phyloP scores from a whole-genome alignment of 1,140 invertebrate species.

The Hyphantria cunea region DNA sequence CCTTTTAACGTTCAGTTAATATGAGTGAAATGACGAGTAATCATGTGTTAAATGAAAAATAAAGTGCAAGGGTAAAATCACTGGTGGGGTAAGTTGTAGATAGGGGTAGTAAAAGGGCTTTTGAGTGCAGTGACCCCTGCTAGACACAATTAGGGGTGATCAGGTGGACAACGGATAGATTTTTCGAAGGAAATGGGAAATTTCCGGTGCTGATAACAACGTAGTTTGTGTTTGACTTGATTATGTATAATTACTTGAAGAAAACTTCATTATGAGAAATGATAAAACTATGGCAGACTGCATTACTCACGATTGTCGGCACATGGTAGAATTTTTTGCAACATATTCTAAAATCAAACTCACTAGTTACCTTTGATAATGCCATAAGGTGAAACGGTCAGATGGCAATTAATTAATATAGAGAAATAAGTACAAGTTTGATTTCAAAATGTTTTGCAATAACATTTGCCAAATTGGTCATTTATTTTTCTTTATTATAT shows the following conservation, averaged over 20 bases:
- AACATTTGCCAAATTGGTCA: too few species aligned
- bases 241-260: not conserved
- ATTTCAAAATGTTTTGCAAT: too few species aligned
- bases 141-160: slow-evolving; percentile 35
- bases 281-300: too few species aligned
- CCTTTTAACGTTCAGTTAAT: not conserved
- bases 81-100: slow-evolving; percentile 10
- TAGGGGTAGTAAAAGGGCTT: slow-evolving; percentile 32
- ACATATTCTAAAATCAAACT: too few species aligned
- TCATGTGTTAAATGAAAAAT: slow-evolving; percentile 40
- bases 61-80: slow-evolving; percentile 27
- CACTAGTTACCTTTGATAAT: too few species aligned
- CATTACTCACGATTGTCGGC: too few species aligned
- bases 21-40: slow-evolving; percentile 8
- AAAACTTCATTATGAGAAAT: too few species aligned
- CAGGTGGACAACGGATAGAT: slow-evolving; percentile 45
- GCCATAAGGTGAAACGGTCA: too few species aligned
- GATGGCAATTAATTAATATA: too few species aligned
- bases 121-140: slow-evolving; percentile 44
- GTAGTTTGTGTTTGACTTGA: slow-evolving; percentile 1
- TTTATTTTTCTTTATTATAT: too few species aligned
- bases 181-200: slow-evolving; percentile 20
- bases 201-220: slow-evolving; percentile 17
- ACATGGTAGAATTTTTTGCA: too few species aligned
- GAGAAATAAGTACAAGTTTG: too few species aligned